Conservation (phyloP, 2,113 vertebrate genomes). For the Anser cygnoides region DNA sequence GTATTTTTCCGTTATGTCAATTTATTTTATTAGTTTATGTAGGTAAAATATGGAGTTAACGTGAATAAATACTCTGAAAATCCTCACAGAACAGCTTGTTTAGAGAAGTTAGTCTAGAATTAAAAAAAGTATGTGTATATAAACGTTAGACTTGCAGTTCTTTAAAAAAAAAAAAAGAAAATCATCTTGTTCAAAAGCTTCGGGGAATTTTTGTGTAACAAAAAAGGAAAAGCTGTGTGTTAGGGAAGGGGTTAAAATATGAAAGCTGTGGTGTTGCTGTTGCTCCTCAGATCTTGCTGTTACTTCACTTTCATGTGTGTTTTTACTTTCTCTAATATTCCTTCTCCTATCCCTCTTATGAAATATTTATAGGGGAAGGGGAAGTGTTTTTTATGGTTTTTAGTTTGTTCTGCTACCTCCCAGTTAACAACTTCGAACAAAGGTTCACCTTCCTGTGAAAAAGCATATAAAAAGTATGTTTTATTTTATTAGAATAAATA, state of each 20-base stretch:
- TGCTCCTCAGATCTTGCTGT: not conserved
- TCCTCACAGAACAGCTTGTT: not conserved
- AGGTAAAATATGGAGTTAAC: not conserved
- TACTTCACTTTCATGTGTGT: not conserved
- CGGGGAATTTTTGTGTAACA: accelerated
- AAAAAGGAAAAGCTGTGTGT: not conserved
- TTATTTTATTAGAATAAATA: not conserved
- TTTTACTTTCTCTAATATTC: not conserved
- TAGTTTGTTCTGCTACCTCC: not conserved
- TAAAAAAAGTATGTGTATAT: not conserved
- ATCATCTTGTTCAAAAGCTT: not conserved
- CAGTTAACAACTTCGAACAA: not conserved
- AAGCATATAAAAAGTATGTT: not conserved
- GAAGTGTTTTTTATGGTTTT: not conserved
- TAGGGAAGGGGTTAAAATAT: not conserved
- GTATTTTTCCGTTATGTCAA: not conserved
- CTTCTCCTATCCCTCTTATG: not conserved
- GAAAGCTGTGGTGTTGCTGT: not conserved
- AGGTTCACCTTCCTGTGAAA: not conserved
- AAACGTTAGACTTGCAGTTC: not conserved
- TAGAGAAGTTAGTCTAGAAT: not conserved
- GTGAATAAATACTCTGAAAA: not conserved
- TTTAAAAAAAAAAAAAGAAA: not conserved
- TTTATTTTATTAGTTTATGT: not conserved
- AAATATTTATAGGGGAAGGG: too few species aligned